These are phyloP conservation scores for Caenorhabditis afra DNA, from an alignment of 2,888 invertebrate genomes.

Conservation along the genomic window DNA sequence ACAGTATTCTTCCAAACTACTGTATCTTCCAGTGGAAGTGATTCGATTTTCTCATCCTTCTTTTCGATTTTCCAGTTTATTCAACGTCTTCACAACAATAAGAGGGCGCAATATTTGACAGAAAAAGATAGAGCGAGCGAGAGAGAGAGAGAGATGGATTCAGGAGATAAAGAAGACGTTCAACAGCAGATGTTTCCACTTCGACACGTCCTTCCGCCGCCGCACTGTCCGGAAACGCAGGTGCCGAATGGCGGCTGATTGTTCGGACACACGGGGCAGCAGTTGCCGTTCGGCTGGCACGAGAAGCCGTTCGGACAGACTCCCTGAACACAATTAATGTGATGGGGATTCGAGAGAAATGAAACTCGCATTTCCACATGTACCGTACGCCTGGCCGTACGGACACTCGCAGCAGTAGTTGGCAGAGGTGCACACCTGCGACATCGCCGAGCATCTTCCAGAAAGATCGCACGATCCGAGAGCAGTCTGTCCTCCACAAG, in stretches of 20 bases:
- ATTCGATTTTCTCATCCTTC: background rate
- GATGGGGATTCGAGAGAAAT: too few relatives aligned
- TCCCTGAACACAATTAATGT: slow-evolving; percentile 51
- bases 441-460: slow-evolving; percentile 61
- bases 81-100: background rate
- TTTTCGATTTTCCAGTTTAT: slow-evolving; percentile 8
- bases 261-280: slow-evolving; percentile 76
- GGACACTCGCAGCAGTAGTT: slow-evolving; percentile 79
- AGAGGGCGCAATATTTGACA: background rate
- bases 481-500: slow-evolving; percentile 76
- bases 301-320: slow-evolving; percentile 73
- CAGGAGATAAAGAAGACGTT: slow-evolving; percentile 17
- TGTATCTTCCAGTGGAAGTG: too few relatives aligned
- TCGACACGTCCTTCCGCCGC: slow-evolving; percentile 71
- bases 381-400: slow-evolving; percentile 74
- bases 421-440: slow-evolving; percentile 71
- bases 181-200: slow-evolving; percentile 78
- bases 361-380: slow-evolving; percentile 71
- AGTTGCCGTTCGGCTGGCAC: slow-evolving; percentile 75
- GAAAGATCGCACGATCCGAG: slow-evolving; percentile 67
- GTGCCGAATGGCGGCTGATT: slow-evolving; percentile 73
- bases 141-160: background rate
- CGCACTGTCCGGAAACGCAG: slow-evolving; percentile 72
- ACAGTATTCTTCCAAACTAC: too few relatives aligned
- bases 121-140: slow-evolving; percentile 12